Conservation (phyloP, 1,140 invertebrate species). For the Zaprionus inermis region DNA sequence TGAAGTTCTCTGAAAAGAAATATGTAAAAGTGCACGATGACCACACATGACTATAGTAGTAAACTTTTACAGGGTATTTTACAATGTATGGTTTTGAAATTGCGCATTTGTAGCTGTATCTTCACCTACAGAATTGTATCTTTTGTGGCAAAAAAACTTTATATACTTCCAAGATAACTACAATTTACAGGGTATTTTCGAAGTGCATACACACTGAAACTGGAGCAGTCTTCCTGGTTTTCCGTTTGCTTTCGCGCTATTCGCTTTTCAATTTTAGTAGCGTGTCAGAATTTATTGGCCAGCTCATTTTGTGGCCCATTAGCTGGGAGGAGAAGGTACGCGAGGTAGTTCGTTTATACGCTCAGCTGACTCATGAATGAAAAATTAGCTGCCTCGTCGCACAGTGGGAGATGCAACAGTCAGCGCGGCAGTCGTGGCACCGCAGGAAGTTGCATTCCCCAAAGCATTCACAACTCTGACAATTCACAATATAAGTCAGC, state of each 20-base stretch:
- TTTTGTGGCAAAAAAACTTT: no score
- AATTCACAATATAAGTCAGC: conserved; percentile 73
- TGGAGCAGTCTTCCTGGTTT: conserved; percentile 1
- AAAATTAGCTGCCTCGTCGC: conserved; percentile 53
- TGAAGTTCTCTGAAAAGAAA: no score
- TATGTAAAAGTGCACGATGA: no score
- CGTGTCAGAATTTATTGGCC: conserved; percentile 79
- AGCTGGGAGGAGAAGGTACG: conserved; percentile 18
- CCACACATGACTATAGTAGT: no score
- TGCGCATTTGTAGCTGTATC: neutral
- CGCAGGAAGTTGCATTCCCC: conserved; percentile 64
- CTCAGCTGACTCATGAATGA: conserved; percentile 68
- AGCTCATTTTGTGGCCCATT: conserved; percentile 68
- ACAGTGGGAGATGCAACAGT: conserved; percentile 64
- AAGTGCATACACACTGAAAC: neutral
- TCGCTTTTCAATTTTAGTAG: conserved; percentile 66
- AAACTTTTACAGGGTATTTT: neutral
- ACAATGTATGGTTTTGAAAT: neutral
- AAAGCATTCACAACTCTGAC: conserved; percentile 40
- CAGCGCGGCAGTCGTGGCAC: conserved; percentile 8
- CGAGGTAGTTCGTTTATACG: conserved; percentile 25
- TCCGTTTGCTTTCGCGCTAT: neutral
- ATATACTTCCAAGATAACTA: no score
- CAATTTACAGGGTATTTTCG: neutral
- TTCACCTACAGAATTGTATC: neutral